A percentile compares a stretch with the other conserved stretches of the same genome.
phyloP scores from a whole-genome alignment of 1,140 invertebrate genomes.

The Euglossa dilemma region DNA sequence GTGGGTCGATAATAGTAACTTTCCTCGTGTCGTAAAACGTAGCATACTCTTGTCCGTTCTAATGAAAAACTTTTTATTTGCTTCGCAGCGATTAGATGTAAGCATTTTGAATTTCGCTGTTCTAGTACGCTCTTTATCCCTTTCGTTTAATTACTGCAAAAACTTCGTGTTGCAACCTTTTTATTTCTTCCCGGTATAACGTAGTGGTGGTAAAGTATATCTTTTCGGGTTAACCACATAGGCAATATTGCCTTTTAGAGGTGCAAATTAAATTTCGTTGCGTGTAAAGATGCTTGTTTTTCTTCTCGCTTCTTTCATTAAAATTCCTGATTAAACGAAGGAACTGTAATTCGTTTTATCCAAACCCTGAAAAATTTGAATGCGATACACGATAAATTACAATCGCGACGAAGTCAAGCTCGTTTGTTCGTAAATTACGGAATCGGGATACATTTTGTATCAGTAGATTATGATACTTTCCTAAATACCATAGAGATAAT shows the following conservation, averaged over 20 bases:
- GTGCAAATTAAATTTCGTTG: not conserved
- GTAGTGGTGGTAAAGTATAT: too few relatives aligned
- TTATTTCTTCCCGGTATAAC: not conserved
- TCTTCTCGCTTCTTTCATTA: not conserved
- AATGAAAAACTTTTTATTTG: not conserved
- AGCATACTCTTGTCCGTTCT: not conserved
- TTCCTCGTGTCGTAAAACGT: too few relatives aligned
- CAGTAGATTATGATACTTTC: too few relatives aligned
- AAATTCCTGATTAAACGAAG: not conserved
- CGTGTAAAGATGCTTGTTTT: not conserved
- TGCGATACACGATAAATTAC: too few relatives aligned
- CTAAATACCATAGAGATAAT: too few relatives aligned
- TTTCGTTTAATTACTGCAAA: not conserved
- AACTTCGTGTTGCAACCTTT: too few relatives aligned
- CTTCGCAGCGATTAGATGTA: too few relatives aligned
- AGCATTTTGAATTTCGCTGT: too few relatives aligned
- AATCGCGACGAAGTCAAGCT: too few relatives aligned
- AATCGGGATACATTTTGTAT: too few relatives aligned
- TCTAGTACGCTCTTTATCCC: not conserved
- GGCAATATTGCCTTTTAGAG: not conserved
- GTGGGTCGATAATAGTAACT: too few relatives aligned
- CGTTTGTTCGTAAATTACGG: too few relatives aligned
- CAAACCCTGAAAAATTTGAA: not conserved
- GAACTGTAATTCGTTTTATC: not conserved
- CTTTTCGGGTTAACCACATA: not conserved